Evolutionary conservation across 2,888 invertebrate genomes (phyloP).

Genomic region (Philhelius pedissequus): DNA sequence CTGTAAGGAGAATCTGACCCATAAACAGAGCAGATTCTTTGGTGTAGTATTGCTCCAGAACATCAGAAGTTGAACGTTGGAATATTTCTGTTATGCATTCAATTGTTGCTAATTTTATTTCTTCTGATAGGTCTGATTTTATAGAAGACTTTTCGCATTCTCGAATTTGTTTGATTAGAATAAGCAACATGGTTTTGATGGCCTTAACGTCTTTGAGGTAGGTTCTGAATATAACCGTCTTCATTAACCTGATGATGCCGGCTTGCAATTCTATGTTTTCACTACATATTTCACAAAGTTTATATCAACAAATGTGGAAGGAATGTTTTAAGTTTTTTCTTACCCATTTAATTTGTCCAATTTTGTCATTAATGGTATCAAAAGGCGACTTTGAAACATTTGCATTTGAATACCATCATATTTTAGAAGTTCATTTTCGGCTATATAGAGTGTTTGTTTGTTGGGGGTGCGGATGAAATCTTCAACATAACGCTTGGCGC

Average conservation of each 20-base stretch:
- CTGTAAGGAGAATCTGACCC: slow-evolving; percentile 84
- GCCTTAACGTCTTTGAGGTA: slow-evolving; percentile 74
- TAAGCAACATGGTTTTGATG: slow-evolving; percentile 74
- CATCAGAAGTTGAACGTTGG: slow-evolving; percentile 76
- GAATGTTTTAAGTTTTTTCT: background rate
- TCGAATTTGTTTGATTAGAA: slow-evolving; percentile 74
- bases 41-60: slow-evolving; percentile 81
- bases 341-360: slow-evolving; percentile 75
- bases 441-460: slow-evolving; percentile 70
- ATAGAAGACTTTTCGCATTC: slow-evolving; percentile 71
- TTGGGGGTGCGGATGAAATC: slow-evolving; percentile 73
- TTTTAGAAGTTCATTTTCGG: slow-evolving; percentile 72
- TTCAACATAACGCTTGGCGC: slow-evolving; percentile 75
- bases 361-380: slow-evolving; percentile 76
- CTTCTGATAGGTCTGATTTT: slow-evolving; percentile 75
- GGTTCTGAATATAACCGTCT: slow-evolving; percentile 72
- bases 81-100: slow-evolving; percentile 73
- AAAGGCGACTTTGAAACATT: slow-evolving; percentile 75
- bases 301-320: background rate
- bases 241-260: slow-evolving; percentile 73
- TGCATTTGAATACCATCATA: slow-evolving; percentile 74
- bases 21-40: slow-evolving; percentile 82
- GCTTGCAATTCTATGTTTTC: slow-evolving; percentile 75
- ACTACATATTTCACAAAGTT: slow-evolving; percentile 60
- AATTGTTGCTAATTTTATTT: slow-evolving; percentile 76